phyloP scores from a whole-genome alignment of 2,113 vertebrate genomes.

The Telmatochromis sp. region DNA sequence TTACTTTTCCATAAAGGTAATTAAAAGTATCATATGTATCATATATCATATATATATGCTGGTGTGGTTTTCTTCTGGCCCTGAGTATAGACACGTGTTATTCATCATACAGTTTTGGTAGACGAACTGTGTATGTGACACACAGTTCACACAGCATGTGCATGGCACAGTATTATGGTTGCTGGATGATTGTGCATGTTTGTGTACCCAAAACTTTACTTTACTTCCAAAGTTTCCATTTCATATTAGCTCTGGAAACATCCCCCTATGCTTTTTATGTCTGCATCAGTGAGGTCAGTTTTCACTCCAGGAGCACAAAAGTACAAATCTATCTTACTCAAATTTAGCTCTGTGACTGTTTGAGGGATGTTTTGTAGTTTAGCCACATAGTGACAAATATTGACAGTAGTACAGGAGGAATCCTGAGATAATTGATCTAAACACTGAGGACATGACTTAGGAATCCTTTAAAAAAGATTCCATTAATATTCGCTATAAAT shows the following conservation, averaged over 20 bases:
- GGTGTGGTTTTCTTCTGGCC: accelerated
- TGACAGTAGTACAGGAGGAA: neutral
- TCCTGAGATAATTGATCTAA: neutral
- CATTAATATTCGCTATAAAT: neutral
- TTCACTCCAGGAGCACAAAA: neutral
- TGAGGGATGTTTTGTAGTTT: neutral
- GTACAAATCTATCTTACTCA: neutral
- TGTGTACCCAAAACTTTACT: accelerated
- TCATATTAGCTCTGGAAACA: neutral
- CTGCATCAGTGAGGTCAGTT: neutral
- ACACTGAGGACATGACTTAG: neutral
- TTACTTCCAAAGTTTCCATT: neutral
- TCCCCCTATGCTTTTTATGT: neutral
- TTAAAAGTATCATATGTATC: no score
- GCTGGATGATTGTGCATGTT: neutral
- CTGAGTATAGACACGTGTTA: neutral
- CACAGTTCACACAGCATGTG: neutral
- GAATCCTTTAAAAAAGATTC: neutral
- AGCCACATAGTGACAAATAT: neutral
- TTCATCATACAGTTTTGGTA: neutral
- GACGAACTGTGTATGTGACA: neutral
- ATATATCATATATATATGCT: no score
- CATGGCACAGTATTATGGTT: neutral
- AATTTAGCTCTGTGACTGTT: neutral
- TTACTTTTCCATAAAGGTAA: neutral